These are phyloP conservation scores for Allobates femoralis DNA, from an alignment of 2,797 vertebrate genomes.

Conservation along the genomic window DNA sequence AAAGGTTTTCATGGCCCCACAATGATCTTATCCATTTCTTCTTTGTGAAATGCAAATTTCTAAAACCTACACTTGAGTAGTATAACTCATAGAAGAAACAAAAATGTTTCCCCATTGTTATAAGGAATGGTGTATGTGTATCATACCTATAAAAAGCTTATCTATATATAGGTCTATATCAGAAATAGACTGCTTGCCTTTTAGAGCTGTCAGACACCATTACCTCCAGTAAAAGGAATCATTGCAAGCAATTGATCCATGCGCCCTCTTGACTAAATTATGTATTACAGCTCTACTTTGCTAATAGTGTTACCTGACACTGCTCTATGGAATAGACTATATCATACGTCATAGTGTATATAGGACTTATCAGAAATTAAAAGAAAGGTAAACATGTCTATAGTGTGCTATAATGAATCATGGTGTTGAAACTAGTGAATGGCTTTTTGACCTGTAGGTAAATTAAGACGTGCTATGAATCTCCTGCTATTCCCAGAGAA, in stretches of 20 bases:
- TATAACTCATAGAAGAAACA: neutral
- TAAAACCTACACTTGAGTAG: neutral
- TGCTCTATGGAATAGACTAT: neutral
- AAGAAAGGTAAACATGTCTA: slow-evolving; percentile 6
- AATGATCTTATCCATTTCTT: no score
- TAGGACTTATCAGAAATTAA: neutral
- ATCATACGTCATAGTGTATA: neutral
- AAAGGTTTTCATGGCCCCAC: no score
- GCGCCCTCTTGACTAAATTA: neutral
- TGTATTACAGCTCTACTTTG: neutral
- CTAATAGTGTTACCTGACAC: neutral
- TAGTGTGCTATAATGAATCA: slow-evolving; percentile 20
- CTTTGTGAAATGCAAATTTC: neutral
- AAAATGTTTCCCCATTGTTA: neutral
- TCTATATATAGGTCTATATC: slow-evolving; percentile 32
- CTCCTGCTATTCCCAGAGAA: slow-evolving; percentile 25
- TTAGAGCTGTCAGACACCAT: slow-evolving; percentile 33
- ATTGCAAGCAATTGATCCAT: slow-evolving; percentile 29
- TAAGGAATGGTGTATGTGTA: neutral
- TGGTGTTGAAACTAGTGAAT: slow-evolving; percentile 38
- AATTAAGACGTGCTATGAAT: slow-evolving; percentile 39
- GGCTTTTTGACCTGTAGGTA: slow-evolving; percentile 45
- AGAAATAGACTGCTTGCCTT: slow-evolving; percentile 44
- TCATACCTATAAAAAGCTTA: neutral
- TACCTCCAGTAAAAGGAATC: slow-evolving; percentile 45